These are phyloP conservation scores for Eunapius fragilis DNA, from an alignment of 37 sponge, comb jelly and placozoan genomes.

Conservation along the genomic window DNA sequence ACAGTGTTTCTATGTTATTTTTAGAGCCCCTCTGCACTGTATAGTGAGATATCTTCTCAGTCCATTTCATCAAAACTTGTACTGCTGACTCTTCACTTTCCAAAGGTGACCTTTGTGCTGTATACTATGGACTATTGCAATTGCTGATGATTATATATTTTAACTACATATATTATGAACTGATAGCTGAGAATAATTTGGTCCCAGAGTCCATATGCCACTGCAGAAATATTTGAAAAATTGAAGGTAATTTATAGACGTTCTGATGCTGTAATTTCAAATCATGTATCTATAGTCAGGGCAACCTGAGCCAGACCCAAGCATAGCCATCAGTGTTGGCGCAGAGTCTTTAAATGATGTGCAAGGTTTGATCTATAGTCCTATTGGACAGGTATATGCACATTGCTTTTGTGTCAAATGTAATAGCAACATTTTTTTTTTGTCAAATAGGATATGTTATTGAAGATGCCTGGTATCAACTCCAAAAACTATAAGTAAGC, in stretches of 20 bases:
- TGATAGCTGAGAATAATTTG: constrained; percentile 83
- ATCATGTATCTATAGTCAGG: constrained; percentile 23
- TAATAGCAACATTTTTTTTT: background rate
- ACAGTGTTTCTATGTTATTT: background rate
- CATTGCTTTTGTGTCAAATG: background rate
- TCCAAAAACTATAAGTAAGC: constrained; percentile 84
- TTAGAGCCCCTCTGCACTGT: constrained; percentile 33
- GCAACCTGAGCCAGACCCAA: constrained; percentile 78
- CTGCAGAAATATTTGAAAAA: constrained; percentile 87
- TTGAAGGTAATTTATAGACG: constrained; percentile 66
- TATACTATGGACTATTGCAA: background rate
- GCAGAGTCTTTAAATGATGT: constrained; percentile 13
- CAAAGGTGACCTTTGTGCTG: constrained; percentile 57
- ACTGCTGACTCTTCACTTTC: constrained; percentile 95
- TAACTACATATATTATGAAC: background rate
- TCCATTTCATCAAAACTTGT: constrained; percentile 81
- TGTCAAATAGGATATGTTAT: constrained; percentile 72
- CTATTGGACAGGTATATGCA: constrained; percentile 30
- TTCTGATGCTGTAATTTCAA: background rate
- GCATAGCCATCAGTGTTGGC: constrained; percentile 57
- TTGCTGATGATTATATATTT: background rate
- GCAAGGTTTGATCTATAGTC: constrained; percentile 39
- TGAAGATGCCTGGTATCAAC: constrained; percentile 90
- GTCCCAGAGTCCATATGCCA: constrained; percentile 84
- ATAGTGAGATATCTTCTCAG: constrained; percentile 80